Base-by-base conservation (phyloP, 2,113 vertebrate species). In the Entelurus aequoreus region DNA sequence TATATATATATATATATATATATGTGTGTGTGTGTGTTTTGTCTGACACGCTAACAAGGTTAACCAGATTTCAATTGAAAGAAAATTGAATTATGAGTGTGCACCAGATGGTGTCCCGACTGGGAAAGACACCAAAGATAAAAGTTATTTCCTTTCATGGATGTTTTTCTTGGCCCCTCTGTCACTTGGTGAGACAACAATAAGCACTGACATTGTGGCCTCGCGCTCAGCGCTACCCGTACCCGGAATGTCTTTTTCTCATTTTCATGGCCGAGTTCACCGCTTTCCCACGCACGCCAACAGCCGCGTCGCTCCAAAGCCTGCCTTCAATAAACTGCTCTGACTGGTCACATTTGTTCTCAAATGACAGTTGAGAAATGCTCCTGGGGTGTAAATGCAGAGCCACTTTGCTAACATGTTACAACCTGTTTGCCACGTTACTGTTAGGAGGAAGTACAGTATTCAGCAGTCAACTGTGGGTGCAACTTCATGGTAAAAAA, bases 111-210 rank as follows among this genome's bases (percentile, higher is more conserved):
- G 21, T 74, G 66, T 70, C n/a, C 76, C 54, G 62, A 50, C 59
- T 68, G 50, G 21, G 55, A 68, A 48, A 38, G 60, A 54, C 53
- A 40, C 38, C 62, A 42, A 51, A 46, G 47, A 82, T 60, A 69
- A 78, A 60, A 56, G 14, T 48, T 64, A n/a, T 38, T 61, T 54
- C 36, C 48, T 74, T 75, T 71, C 44, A 14, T 61, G 51, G 6
- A 42, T 68, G 77, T 75, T 78, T 60, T 67, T 63, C 56, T 81
- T 80, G 81, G 66, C 66, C 62, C 37, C 4, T 74, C 36, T 5
- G 36, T 28, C 35, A 11, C 8, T 65, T 70, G 54, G 68, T 69
- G 44, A 0, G 19, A 47, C 49, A 61, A 63, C 54, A 75, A 52
- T 48, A 64, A 58, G 8, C 59, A 63, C 21, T 49, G 74, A 77